Base-by-base conservation (phyloP, 2,888 invertebrate species). In the Ditylenchus weischeri region DNA sequence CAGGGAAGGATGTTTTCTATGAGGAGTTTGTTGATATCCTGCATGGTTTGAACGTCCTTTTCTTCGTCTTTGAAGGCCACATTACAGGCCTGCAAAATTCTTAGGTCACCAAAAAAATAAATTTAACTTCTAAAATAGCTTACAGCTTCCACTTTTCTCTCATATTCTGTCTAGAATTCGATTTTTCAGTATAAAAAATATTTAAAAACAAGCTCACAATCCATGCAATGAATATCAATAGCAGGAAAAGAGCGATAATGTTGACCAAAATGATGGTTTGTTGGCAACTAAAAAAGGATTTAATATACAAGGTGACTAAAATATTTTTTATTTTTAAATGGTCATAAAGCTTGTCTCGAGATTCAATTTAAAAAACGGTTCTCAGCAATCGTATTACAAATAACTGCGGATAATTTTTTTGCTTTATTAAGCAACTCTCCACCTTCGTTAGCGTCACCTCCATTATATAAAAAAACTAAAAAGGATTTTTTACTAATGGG, bases 1-100 rank as follows among this genome's bases (percentile, higher is more conserved):
- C 91, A 91, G 0, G 96, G 96, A 48, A 96, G 86, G 78, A 96
- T 95, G 81, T 96, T 96, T 85, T 95, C 93, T 66, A 96, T 86
- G 8, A 96, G 87, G 80, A 95, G 91, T 88, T 93, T 94, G 85
- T 95, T 96, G 68, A 95, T 92, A 48, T 93, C 92, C 69, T 93
- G 87, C 91, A 92, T 94, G 0, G 91, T 92, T 84, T 94, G 93
- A 3, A 93, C 92, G 83, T 94, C 93, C 78, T 93, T 92, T 83
- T 93, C 93, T 83, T 96, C 95, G 29, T 90, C 89, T 64, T 87
- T 86, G 51, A 95, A 88, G 84, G 93, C 93, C 57, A 90, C 90
- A 83, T 92, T 91, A 92, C 94, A 95, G 6, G 93, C 15, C 43
- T 43, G 43, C 11, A 43, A 43, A 43, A 6, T 43, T 3, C 8